Base-by-base conservation (phyloP, 2,113 vertebrate species). In the Natator depressus region DNA sequence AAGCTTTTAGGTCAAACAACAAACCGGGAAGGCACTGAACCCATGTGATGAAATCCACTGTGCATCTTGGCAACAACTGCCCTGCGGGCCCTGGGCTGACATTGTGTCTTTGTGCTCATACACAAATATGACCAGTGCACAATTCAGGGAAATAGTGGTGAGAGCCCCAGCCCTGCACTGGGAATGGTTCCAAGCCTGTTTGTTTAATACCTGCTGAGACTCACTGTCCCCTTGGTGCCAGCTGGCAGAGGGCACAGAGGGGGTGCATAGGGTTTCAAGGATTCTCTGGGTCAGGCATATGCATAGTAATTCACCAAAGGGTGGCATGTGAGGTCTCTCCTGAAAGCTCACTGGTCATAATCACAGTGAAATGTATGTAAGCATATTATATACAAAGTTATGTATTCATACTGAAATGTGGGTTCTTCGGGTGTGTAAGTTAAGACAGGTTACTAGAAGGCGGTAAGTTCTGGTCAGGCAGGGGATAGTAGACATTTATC, bases 41-140 rank as follows among this genome's bases (percentile, higher is more conserved):
- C 29, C 10, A 1, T 7, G 27, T 46, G 54, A 31, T 5, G 85
- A 96, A 94, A 91, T 78, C 35, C 6, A 11, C 38, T 1, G 6
- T 5, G 3, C 35, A 0, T 5, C 84, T 57, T 3, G 12, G 27
- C n/a, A 80, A 24, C 1, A 0, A 20, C 24, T 25, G n/a, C 24
- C 4, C 31, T 72, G 47, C 25, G 49, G 47, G 79, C 59, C 51
- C 11, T 86, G 69, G 31, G 12, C 80, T 84, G 29, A 62, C 16
- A 17, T 53, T 27, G 25, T 25, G 35, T 81, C 20, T 80, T 24
- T 55, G 5, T 19, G 80, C 42, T 46, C 76, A 29, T 5, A 5
- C 53, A 1, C 29, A 83, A 29, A 19, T 42, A 2, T 2, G 16
- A n/a, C 57, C 53, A 3, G n/a, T 6, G 9, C 3, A 17, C 46